Percentiles rank a stretch among this genome's conserved stretches.
phyloP scores from a whole-genome alignment of 1,140 invertebrate species.

The Pogonomyrmex californicus region DNA sequence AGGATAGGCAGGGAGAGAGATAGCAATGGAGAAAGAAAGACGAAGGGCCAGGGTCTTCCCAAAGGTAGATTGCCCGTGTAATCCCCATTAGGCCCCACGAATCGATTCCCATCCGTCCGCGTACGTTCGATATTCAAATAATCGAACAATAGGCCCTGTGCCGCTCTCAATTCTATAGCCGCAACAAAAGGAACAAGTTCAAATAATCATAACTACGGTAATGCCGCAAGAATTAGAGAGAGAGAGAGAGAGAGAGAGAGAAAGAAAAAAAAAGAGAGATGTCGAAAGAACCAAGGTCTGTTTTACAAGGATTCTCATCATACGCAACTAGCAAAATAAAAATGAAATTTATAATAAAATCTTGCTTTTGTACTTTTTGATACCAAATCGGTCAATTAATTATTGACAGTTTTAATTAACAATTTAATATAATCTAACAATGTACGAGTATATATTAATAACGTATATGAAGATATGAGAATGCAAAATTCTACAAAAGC shows the following conservation, averaged over 20 bases:
- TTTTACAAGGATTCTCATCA: conserved; percentile 39
- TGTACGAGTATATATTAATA: neutral
- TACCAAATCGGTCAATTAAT: neutral
- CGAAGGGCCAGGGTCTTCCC: conserved; percentile 72
- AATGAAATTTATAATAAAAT: neutral
- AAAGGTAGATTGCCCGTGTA: conserved; percentile 86
- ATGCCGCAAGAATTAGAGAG: conserved; percentile 69
- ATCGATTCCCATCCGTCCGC: conserved; percentile 84
- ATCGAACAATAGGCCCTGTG: conserved; percentile 84
- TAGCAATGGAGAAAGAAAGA: conserved; percentile 60
- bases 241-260: neutral
- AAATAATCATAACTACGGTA: conserved; percentile 85
- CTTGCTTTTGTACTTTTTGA: neutral
- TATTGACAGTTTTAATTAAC: neutral
- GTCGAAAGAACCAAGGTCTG: conserved; percentile 29
- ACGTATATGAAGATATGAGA: neutral
- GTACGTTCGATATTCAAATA: conserved; percentile 85
- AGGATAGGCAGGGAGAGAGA: conserved; percentile 50
- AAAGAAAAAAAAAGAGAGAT: conserved; percentile 5
- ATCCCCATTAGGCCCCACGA: conserved; percentile 86
- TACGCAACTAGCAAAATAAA: conserved; percentile 11
- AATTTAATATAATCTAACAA: conserved; percentile 1
- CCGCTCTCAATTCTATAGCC: conserved; percentile 70
- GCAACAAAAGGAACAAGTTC: conserved; percentile 81
- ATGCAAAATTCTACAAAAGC: conserved; percentile 9